Conservation (phyloP, 2,888 invertebrate genomes). For the Pterostichus madidus region DNA sequence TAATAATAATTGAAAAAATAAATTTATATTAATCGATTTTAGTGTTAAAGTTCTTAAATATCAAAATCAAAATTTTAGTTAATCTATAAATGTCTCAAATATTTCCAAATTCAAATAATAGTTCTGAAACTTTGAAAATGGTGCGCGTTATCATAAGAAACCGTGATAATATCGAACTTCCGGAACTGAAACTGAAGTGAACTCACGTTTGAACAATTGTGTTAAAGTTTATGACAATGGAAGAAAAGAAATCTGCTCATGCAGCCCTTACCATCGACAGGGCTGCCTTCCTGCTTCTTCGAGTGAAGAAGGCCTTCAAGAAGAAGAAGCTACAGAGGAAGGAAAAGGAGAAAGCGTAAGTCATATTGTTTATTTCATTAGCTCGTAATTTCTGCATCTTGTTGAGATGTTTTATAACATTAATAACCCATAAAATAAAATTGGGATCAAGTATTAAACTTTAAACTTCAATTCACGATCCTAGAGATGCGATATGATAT, state of each 20-base stretch:
- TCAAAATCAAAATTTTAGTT: too few species aligned
- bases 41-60: too few species aligned
- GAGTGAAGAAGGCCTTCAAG: constrained; percentile 94
- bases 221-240: constrained; percentile 71
- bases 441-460: too few species aligned
- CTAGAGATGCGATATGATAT: too few species aligned
- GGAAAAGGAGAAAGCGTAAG: constrained; percentile 92
- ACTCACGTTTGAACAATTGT: background rate
- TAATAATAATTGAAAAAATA: too few species aligned
- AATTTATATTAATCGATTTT: too few species aligned
- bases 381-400: too few species aligned
- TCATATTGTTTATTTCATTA: constrained; percentile 69
- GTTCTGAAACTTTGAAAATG: background rate
- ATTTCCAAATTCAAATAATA: background rate
- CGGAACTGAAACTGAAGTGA: background rate
- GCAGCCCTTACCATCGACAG: constrained; percentile 90
- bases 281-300: constrained; percentile 91
- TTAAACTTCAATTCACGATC: too few species aligned
- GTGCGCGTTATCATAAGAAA: background rate
- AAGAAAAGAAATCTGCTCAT: constrained; percentile 81
- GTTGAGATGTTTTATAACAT: too few species aligned
- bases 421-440: too few species aligned
- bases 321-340: constrained; percentile 93
- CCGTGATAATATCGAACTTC: background rate
- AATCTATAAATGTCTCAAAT: too few species aligned